Evolutionary conservation across 2,113 vertebrate species (phyloP).

Genomic region (Syngnathus scovelli): DNA sequence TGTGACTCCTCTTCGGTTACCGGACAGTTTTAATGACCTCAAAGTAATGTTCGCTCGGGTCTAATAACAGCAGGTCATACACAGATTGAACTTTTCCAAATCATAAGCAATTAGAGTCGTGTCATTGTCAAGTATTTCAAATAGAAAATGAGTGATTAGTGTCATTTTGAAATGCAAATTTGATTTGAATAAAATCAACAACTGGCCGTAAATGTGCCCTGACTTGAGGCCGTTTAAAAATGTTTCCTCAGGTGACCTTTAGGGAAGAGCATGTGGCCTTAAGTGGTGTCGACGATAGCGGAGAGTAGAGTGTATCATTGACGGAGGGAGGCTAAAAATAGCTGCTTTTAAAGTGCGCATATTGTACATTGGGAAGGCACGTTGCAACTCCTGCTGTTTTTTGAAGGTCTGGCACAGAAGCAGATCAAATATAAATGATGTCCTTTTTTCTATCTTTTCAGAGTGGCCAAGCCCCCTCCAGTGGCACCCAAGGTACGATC

Average conservation of each 20-base stretch:
- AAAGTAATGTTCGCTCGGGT: not conserved
- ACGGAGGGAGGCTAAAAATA: constrained; percentile 33
- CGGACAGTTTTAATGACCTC: not conserved
- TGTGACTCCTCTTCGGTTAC: not conserved
- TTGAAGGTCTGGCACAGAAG: constrained; percentile 6
- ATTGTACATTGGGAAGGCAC: constrained; percentile 7
- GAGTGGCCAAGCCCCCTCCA: constrained; percentile 79
- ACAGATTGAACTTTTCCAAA: not conserved
- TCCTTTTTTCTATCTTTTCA: constrained; percentile 46
- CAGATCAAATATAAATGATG: constrained; percentile 14
- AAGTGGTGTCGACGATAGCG: constrained; percentile 20
- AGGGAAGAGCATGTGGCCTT: constrained; percentile 10
- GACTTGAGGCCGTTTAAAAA: constrained; percentile 5
- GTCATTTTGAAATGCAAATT: too few relatives aligned
- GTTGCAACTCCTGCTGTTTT: constrained; percentile 35
- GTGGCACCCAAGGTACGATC: constrained; percentile 77
- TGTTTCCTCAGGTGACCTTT: constrained; percentile 33
- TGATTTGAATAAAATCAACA: not conserved
- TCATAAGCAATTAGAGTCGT: not conserved
- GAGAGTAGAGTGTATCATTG: constrained; percentile 32
- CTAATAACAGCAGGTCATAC: not conserved
- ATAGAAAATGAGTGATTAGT: too few relatives aligned
- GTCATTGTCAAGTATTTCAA: too few relatives aligned
- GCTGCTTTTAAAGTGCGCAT: constrained; percentile 19
- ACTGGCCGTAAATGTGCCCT: not conserved